Conservation (phyloP, 1,140 invertebrate species). For the Drosophila albomicans region DNA sequence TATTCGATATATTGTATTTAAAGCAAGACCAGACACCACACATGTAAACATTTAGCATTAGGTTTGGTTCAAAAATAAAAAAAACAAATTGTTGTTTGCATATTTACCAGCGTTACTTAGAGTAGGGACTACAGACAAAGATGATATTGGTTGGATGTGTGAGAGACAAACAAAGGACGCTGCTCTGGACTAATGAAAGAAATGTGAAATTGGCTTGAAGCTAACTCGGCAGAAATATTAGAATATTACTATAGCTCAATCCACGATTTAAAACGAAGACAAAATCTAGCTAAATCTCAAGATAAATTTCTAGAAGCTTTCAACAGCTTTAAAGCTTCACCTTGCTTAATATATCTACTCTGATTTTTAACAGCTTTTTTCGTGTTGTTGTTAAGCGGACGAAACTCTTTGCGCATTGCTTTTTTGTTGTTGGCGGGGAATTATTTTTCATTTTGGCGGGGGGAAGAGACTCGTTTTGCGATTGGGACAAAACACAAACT, state of each 20-base stretch:
- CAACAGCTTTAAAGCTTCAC: too few species aligned
- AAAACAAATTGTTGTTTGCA: constrained; percentile 50
- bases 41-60: constrained; percentile 65
- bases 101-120: constrained; percentile 78
- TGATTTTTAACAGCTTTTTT: background rate
- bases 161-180: constrained; percentile 19
- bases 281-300: too few species aligned
- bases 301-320: too few species aligned
- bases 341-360: too few species aligned
- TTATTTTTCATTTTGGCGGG: constrained; percentile 4
- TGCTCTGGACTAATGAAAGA: background rate
- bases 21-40: constrained; percentile 81
- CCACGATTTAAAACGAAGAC: too few species aligned
- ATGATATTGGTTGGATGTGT: constrained; percentile 37
- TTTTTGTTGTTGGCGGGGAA: constrained; percentile 2
- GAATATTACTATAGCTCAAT: too few species aligned
- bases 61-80: constrained; percentile 10
- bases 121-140: constrained; percentile 65
- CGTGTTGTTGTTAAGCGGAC: background rate
- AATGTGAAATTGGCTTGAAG: too few species aligned
- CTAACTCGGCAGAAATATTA: too few species aligned
- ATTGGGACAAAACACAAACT: constrained; percentile 78
- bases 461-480: constrained; percentile 41
- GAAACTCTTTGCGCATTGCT: background rate
- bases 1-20: background rate